These are phyloP conservation scores for Anastrepha obliqua DNA, from an alignment of 1,140 invertebrate genomes.

Conservation along the genomic window DNA sequence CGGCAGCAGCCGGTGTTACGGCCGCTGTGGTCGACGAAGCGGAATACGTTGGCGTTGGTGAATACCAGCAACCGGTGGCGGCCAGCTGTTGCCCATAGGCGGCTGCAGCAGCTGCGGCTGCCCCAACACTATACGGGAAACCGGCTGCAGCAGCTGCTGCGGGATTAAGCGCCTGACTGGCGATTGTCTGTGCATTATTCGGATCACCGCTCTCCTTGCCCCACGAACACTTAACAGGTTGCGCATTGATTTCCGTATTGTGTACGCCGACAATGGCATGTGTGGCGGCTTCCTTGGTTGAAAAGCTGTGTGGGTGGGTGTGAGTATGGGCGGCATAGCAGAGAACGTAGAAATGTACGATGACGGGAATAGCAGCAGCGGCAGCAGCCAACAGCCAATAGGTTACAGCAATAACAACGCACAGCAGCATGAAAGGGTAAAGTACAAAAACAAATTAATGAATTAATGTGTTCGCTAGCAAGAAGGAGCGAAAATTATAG, in stretches of 20 bases:
- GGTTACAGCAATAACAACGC: not conserved
- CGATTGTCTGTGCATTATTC: constrained; percentile 84
- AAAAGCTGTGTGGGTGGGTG: constrained; percentile 83
- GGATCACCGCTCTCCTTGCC: constrained; percentile 97
- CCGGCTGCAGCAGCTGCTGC: constrained; percentile 65
- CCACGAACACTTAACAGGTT: constrained; percentile 99
- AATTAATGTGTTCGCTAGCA: constrained; percentile 20
- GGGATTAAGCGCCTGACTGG: constrained; percentile 76
- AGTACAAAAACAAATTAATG: constrained; percentile 49
- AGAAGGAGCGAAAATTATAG: not conserved
- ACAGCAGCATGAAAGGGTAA: constrained; percentile 16
- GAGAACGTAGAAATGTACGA: not conserved
- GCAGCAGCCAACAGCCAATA: not conserved
- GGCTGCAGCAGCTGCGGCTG: constrained; percentile 70
- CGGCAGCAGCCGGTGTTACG: constrained; percentile 77
- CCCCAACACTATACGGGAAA: constrained; percentile 70
- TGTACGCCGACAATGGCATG: constrained; percentile 98
- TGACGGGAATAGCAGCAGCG: not conserved
- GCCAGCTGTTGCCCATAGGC: constrained; percentile 73
- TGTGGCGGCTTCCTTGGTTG: constrained; percentile 97
- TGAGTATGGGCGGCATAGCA: not conserved
- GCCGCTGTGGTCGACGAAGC: constrained; percentile 74
- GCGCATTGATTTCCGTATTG: constrained; percentile 97
- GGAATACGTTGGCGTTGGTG: constrained; percentile 82
- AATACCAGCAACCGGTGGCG: constrained; percentile 82